phyloP scores from a whole-genome alignment of 2,113 vertebrate species.

The Rhineura floridana region DNA sequence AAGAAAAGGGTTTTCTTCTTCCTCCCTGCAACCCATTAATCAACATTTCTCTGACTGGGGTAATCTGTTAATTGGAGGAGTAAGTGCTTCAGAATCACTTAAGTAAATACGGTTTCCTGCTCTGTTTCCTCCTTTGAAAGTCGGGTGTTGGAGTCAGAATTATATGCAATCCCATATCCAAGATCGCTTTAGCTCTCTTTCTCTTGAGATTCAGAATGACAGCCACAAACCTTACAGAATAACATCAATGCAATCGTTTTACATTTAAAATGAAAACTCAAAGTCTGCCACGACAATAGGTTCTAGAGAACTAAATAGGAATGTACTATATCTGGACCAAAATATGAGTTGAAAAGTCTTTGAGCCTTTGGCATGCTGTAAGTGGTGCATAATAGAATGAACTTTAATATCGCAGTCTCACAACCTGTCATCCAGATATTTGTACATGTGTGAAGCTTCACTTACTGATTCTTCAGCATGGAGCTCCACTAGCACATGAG shows the following conservation, averaged over 20 bases:
- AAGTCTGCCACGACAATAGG: background rate
- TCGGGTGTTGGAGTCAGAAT: constrained; percentile 3
- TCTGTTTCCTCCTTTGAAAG: background rate
- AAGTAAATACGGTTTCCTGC: background rate
- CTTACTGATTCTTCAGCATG: background rate
- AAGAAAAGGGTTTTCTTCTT: background rate
- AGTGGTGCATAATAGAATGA: background rate
- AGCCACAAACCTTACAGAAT: background rate
- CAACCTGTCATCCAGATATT: background rate
- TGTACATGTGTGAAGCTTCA: no score
- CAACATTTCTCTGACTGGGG: background rate
- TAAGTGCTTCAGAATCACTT: background rate
- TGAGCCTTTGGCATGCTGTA: background rate
- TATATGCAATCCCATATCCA: background rate
- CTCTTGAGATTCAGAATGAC: background rate
- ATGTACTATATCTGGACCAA: background rate
- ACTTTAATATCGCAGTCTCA: background rate
- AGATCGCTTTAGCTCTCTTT: background rate
- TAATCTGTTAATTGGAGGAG: background rate
- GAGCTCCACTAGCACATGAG: no score
- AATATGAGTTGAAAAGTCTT: no score
- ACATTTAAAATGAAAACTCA: background rate
- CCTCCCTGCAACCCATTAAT: constrained; percentile 1
- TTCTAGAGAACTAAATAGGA: background rate
- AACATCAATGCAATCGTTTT: background rate